phyloP scores from a whole-genome alignment of 2,888 invertebrate genomes.

The Drosophila antonietae region DNA sequence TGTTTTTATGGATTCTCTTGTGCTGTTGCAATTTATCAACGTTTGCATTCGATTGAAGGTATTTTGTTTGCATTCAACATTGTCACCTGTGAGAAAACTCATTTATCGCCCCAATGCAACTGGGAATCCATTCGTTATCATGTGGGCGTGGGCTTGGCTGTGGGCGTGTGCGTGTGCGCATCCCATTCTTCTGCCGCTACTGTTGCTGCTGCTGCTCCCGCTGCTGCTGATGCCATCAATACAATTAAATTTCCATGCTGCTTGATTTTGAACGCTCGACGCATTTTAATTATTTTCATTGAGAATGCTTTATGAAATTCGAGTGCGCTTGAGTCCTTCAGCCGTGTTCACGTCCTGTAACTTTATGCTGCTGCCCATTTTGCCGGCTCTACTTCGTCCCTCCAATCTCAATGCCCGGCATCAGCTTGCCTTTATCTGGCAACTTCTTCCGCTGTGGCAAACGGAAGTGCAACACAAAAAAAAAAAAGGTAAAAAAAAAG shows the following conservation, averaged over 20 bases:
- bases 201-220: neutral
- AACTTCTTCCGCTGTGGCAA: constrained; percentile 65
- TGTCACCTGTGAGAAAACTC: constrained; percentile 54
- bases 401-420: neutral
- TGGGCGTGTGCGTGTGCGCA: neutral
- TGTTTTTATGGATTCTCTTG: constrained; percentile 20
- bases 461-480: constrained; percentile 67
- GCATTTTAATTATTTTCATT: constrained; percentile 80
- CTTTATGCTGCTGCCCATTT: constrained; percentile 18
- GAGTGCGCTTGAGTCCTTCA: constrained; percentile 39
- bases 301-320: constrained; percentile 75
- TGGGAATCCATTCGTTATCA: constrained; percentile 47
- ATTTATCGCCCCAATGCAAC: constrained; percentile 56
- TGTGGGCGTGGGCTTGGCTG: constrained; percentile 8
- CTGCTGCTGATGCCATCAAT: constrained; percentile 54
- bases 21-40: constrained; percentile 20
- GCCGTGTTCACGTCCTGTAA: constrained; percentile 25
- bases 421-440: constrained; percentile 43
- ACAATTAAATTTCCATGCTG: constrained; percentile 78
- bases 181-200: neutral
- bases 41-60: constrained; percentile 44
- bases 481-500: constrained; percentile 24
- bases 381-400: neutral
- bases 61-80: constrained; percentile 46
- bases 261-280: constrained; percentile 76